These are phyloP conservation scores for Thinocorus orbignyianus DNA, from an alignment of 2,113 vertebrate species.

Conservation along the genomic window DNA sequence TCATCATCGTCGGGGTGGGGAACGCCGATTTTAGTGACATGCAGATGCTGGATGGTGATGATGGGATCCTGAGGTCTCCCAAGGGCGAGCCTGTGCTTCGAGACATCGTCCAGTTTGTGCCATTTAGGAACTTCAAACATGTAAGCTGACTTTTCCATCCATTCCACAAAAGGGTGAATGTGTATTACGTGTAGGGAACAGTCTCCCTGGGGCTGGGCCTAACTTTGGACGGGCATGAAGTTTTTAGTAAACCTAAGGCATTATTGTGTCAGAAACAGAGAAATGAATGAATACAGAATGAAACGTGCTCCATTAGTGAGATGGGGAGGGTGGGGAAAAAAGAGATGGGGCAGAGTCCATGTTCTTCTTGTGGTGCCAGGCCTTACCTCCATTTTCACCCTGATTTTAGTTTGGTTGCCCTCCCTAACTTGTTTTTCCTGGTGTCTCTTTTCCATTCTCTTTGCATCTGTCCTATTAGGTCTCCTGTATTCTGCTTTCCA, in stretches of 20 bases:
- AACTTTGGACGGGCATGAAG: background rate
- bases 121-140: slow-evolving; percentile 97
- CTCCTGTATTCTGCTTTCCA: background rate
- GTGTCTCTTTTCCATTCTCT: background rate
- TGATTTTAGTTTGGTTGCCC: background rate
- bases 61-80: slow-evolving; percentile 91
- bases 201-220: background rate
- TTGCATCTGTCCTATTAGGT: background rate
- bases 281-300: background rate
- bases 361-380: background rate
- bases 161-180: background rate
- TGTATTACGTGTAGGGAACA: background rate
- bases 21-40: slow-evolving; percentile 96
- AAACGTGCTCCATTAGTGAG: background rate
- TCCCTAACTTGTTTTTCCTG: background rate
- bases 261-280: background rate
- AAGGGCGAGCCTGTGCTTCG: slow-evolving; percentile 92
- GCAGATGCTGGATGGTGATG: slow-evolving; percentile 95
- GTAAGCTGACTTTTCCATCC: slow-evolving; percentile 75
- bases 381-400: background rate
- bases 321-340: background rate
- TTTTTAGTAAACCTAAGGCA: background rate
- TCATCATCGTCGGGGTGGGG: slow-evolving; percentile 96
- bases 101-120: slow-evolving; percentile 98
- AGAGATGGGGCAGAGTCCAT: background rate